Evolutionary conservation across 1,140 invertebrate species (phyloP), one percentile per base, ranked within the genome.

Genomic region (Zaprionus kolodkinae): DNA sequence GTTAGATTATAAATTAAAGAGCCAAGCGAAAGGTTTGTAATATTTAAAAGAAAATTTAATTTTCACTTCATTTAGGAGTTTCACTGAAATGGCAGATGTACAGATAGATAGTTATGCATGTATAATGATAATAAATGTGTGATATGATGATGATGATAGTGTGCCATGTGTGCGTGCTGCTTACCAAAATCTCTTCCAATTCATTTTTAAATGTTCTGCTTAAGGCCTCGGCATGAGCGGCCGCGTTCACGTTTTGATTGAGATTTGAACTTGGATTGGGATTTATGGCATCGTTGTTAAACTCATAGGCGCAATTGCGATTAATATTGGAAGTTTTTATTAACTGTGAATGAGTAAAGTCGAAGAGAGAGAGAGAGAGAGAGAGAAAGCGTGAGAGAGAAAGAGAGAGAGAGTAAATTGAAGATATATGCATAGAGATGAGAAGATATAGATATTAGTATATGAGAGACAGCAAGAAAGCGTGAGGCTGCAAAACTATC

Each of bases 101-200:
- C 6, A 30, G 15, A 43, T 55, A 55, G n/a, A 55, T 54, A 55
- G n/a, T 43, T 54, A 57, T 27, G 12, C 15, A 36, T 35, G 15
- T 45, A 12, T 27, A 27, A 54, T 57, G 33, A 38, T 57, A 13
- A 21, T 57, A 40, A 15, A 55, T 40, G 33, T 17, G 48, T 15
- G 25, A 13, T 13, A 66, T 54, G 36, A 59, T 59, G n/a, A 45
- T 45, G 7, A 45, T 45, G 40, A 15, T 54, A 45, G 11, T 56
- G 25, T 65, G 65, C 10, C 43, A 63, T 56, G 79, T 76, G 35
- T 60, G 82, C 27, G 27, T 30, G 27, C 2, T 21, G n/a, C 85
- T 88, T 88, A 88, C 85, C 85, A 88, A 89, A 60, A 88, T 88
- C 75, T 88, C 85, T 88, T 88, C 85, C 85, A 88, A 88, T 88